A percentile compares a stretch with the other conserved stretches of the same genome.
Conservation (phyloP, 2,888 invertebrate genomes). For the Melitaea athalia region DNA sequence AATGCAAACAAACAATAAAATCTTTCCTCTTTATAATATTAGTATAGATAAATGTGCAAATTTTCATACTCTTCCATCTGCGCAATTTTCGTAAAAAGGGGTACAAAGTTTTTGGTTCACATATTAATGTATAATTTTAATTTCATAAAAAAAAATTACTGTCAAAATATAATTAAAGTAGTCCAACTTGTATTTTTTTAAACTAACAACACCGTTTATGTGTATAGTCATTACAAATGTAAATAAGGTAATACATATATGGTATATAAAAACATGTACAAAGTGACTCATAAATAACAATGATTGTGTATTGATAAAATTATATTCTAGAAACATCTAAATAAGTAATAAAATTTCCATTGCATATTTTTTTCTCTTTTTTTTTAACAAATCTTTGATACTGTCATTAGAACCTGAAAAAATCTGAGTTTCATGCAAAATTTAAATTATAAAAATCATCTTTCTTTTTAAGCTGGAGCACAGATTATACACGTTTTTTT, state of each 20-base stretch:
- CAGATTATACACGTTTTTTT: not conserved
- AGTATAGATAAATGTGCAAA: too few relatives aligned
- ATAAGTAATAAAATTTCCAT: not conserved
- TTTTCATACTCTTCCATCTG: too few relatives aligned
- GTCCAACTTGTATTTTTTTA: not conserved
- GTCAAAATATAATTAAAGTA: not conserved
- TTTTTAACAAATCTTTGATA: too few relatives aligned
- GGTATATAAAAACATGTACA: not conserved
- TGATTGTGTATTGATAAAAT: conserved; percentile 2
- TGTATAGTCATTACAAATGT: not conserved
- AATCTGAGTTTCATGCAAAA: not conserved
- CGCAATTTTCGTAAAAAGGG: too few relatives aligned
- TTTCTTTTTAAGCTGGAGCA: not conserved
- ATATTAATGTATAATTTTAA: too few relatives aligned
- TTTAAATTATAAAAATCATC: not conserved
- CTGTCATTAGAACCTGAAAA: not conserved
- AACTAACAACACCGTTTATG: not conserved
- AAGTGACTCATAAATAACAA: conserved; percentile 1
- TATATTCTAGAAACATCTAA: conserved; percentile 2
- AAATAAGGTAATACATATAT: conserved; percentile 1
- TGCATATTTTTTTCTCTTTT: not conserved
- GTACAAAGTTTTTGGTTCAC: too few relatives aligned
- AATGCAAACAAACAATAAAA: too few relatives aligned
- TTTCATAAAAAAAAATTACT: not conserved
- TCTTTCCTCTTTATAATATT: too few relatives aligned